Base-by-base conservation (phyloP, 2,113 vertebrate species). In the Gambusia affinis region DNA sequence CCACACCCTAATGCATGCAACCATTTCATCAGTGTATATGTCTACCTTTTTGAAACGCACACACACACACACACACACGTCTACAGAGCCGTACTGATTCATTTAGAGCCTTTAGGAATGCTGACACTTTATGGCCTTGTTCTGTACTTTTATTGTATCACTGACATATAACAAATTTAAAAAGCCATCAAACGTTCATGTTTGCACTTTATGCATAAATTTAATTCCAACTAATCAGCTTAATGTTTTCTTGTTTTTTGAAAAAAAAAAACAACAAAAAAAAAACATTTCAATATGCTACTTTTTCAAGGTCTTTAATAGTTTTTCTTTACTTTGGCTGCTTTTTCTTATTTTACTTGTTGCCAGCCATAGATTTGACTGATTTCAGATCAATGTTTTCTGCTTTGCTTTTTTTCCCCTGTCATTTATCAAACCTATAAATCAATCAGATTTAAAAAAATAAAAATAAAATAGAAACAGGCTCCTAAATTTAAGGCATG, bases 51-150 rank as follows among this genome's bases (percentile, higher is more conserved):
- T 37, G 64, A 8, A 77, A 85, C 79, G 77, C 85, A 89, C 63
- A 75, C 67, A n/a, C 54, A 35, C 8, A 11, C 11, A 12, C 35
- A 0, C 35, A 35, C 33, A 35, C 1, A 35, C 1, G 2, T 2
- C 35, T 37, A 37, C 54, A 64, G 60, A 76, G 79, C 15, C 73
- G 42, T 61, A 27, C 67, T 85, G 89, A 89, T 89, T 87, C 19
- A 76, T 88, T 94, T 93, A 92, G 88, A 79, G 31, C 29, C 44
- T 10, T 57, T 10, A 57, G 24, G 2, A 31, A 19, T 3, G 8
- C 6, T 4, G 89, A 93, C 82, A 92, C 84, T 75, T 82, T 85
- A 93, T 91, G 87, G 15, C 73, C 4, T 65, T 39, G 4, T 12
- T 65, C 29, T 17, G 17, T 6, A 17, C 19, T 30, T 8, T 62